These are phyloP conservation scores for Drosophila erecta DNA, from an alignment of 1,140 invertebrate species.

Conservation along the genomic window DNA sequence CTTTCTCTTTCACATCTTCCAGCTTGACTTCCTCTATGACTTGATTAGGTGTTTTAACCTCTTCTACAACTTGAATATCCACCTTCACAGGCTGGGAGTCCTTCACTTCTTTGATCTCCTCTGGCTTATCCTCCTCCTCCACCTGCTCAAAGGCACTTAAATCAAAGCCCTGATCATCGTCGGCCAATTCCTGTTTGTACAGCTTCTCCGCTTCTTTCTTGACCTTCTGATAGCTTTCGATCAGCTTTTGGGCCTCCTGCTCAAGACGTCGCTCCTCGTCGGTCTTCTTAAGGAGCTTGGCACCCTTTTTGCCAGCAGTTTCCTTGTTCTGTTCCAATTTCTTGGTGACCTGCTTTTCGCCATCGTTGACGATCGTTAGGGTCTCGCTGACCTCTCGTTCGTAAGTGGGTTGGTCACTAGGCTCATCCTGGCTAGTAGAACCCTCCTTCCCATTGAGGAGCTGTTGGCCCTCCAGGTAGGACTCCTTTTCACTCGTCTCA, in stretches of 20 bases:
- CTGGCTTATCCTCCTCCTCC: conserved; percentile 12
- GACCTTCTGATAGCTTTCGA: conserved; percentile 81
- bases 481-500: conserved; percentile 69
- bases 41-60: neutral
- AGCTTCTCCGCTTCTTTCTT: conserved; percentile 76
- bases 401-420: conserved; percentile 34
- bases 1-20: neutral
- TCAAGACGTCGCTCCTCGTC: conserved; percentile 76
- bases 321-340: conserved; percentile 69
- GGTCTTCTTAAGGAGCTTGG: conserved; percentile 73
- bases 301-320: conserved; percentile 57
- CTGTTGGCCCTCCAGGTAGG: conserved; percentile 67
- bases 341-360: conserved; percentile 71
- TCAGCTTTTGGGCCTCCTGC: conserved; percentile 77
- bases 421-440: conserved; percentile 2
- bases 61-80: neutral
- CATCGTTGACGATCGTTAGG: conserved; percentile 66
- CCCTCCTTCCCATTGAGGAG: conserved; percentile 27
- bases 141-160: conserved; percentile 67
- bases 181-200: conserved; percentile 56
- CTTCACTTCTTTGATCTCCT: neutral
- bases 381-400: conserved; percentile 69
- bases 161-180: conserved; percentile 76
- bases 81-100: neutral
- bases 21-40: neutral